Conservation (phyloP, 2,888 invertebrate genomes). For the Stenichneumon culpator region DNA sequence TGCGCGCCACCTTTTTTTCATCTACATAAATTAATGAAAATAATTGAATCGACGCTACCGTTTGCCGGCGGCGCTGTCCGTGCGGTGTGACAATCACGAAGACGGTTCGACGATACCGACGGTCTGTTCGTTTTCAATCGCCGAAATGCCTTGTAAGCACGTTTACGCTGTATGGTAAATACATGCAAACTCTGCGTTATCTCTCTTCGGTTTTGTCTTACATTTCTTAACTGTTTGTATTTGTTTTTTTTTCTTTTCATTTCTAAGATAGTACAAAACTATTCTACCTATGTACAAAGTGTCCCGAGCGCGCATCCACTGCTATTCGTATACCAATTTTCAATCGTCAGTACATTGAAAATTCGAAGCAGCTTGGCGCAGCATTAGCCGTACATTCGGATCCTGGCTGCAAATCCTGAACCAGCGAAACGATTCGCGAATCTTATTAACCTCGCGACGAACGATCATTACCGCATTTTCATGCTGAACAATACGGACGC, state of each 20-base stretch:
- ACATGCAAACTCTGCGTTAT: conserved; percentile 49
- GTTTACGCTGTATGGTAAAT: conserved; percentile 67
- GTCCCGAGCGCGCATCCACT: conserved; percentile 66
- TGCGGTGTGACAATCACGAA: neutral
- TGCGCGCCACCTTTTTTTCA: conserved; percentile 31
- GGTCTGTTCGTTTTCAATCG: conserved; percentile 22
- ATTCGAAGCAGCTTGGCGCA: conserved; percentile 46
- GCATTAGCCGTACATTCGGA: conserved; percentile 64
- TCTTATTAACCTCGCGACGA: conserved; percentile 10
- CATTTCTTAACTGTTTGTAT: conserved; percentile 51
- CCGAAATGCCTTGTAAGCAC: conserved; percentile 49
- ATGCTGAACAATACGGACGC: conserved; percentile 40
- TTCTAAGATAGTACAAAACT: conserved; percentile 81
- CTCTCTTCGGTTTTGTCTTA: conserved; percentile 34
- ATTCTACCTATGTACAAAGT: conserved; percentile 83
- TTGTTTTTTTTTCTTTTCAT: conserved; percentile 54
- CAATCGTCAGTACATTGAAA: conserved; percentile 9
- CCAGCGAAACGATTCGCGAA: conserved; percentile 25
- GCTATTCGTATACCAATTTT: neutral
- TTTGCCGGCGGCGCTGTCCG: conserved; percentile 4
- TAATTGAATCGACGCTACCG: conserved; percentile 8
- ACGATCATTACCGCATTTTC: conserved; percentile 58
- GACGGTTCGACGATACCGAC: conserved; percentile 14
- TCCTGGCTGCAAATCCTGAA: conserved; percentile 53
- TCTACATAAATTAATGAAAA: conserved; percentile 49